phyloP scores from a whole-genome alignment of 1,140 invertebrate genomes.

The Rhizoglyphus robini region DNA sequence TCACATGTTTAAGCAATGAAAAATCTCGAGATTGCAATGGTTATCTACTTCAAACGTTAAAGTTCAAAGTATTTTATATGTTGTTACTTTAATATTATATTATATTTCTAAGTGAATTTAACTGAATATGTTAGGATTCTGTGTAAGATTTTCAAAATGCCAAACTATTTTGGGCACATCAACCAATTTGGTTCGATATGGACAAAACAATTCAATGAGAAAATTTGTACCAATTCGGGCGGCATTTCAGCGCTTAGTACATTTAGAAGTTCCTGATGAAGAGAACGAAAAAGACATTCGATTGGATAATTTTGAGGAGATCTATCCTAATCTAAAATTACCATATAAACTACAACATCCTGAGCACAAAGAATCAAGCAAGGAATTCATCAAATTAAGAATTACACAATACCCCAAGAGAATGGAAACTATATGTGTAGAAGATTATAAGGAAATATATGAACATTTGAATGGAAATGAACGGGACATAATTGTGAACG shows the following conservation, averaged over 20 bases:
- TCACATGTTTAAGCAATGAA: too few species aligned
- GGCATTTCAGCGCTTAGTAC: background rate
- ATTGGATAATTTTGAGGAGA: background rate
- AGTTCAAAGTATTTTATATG: too few species aligned
- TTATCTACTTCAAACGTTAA: too few species aligned
- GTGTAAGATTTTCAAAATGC: too few species aligned
- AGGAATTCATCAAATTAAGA: background rate
- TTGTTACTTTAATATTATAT: too few species aligned
- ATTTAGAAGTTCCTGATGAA: background rate
- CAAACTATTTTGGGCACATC: too few species aligned
- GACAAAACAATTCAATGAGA: too few species aligned
- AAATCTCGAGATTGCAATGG: too few species aligned
- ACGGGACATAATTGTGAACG: background rate
- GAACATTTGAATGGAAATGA: background rate
- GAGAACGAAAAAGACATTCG: background rate
- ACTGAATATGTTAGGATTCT: too few species aligned
- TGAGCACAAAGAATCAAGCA: background rate
- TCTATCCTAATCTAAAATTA: background rate
- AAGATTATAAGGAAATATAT: background rate
- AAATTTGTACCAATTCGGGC: too few species aligned
- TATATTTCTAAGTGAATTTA: too few species aligned
- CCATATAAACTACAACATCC: constrained; percentile 7
- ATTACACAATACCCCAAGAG: background rate
- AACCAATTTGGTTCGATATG: too few species aligned
- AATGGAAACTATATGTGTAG: background rate